These are phyloP conservation scores for Azorinus chamasolen DNA, from an alignment of 2,888 invertebrate species.

Conservation along the genomic window DNA sequence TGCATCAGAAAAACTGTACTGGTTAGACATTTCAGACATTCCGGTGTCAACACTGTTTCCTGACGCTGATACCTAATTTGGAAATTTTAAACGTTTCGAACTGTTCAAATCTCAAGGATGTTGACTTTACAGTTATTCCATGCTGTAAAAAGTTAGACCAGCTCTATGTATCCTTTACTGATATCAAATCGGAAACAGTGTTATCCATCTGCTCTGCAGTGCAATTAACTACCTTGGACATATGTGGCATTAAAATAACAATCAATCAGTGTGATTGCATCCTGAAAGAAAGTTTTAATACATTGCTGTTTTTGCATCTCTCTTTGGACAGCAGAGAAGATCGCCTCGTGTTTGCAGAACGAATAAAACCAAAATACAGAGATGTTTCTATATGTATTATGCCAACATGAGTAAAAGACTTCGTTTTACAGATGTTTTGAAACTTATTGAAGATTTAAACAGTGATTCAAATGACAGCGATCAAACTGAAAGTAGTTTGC, in stretches of 20 bases:
- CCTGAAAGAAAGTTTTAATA: neutral
- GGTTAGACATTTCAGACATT: neutral
- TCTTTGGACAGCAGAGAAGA: too few relatives aligned
- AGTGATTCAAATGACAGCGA: too few relatives aligned
- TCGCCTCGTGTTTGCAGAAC: too few relatives aligned
- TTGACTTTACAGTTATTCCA: slow-evolving; percentile 21
- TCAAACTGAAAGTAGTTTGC: too few relatives aligned
- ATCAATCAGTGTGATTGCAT: neutral
- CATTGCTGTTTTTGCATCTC: too few relatives aligned
- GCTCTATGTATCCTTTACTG: slow-evolving; percentile 30
- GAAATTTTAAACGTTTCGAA: slow-evolving; percentile 8
- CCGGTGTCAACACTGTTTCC: slow-evolving; percentile 25
- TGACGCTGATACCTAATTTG: slow-evolving; percentile 19
- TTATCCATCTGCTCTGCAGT: neutral
- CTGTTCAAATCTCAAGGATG: slow-evolving; percentile 15
- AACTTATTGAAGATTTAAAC: too few relatives aligned
- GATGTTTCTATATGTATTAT: too few relatives aligned
- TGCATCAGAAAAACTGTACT: too few relatives aligned
- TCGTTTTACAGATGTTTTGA: too few relatives aligned
- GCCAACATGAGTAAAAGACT: too few relatives aligned
- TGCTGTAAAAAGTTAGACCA: slow-evolving; percentile 19
- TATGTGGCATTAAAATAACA: slow-evolving; percentile 14
- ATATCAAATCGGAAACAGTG: slow-evolving; percentile 19
- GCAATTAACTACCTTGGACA: slow-evolving; percentile 12
- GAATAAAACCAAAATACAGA: too few relatives aligned